Percentiles rank a stretch among this genome's conserved stretches.
Evolutionary conservation across 2,888 invertebrate genomes (phyloP).

Genomic region (Drosophila demipolita): DNA sequence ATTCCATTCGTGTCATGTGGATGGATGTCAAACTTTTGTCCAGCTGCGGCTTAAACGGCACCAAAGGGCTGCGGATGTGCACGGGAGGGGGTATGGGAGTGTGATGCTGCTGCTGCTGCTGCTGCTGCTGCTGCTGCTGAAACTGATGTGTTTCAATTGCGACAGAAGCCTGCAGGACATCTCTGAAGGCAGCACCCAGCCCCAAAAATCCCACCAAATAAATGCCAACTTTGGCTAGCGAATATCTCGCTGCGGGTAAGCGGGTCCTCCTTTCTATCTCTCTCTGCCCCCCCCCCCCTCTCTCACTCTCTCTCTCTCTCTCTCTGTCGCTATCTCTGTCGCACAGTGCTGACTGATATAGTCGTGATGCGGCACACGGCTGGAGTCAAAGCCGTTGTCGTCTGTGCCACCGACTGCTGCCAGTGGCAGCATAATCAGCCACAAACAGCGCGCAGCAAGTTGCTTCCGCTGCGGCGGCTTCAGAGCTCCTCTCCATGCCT

Average conservation of each 20-base stretch:
- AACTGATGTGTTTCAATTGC: conserved; percentile 36
- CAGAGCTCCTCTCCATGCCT: not conserved
- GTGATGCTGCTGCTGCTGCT: not conserved
- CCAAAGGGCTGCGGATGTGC: conserved; percentile 9
- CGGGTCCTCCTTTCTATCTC: not conserved
- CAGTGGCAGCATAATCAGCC: conserved; percentile 83
- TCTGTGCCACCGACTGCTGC: conserved; percentile 51
- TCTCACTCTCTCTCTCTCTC: not conserved
- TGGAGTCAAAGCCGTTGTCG: conserved; percentile 46
- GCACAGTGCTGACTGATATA: conserved; percentile 12
- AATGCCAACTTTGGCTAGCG: conserved; percentile 44
- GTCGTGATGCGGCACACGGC: conserved; percentile 49
- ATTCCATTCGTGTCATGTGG: conserved; percentile 61
- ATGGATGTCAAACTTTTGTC: conserved; percentile 79
- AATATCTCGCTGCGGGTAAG: conserved; percentile 5
- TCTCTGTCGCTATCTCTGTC: not conserved
- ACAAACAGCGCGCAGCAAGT: conserved; percentile 82
- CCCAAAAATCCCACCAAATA: conserved; percentile 26
- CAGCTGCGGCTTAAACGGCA: conserved; percentile 74
- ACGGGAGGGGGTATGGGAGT: not conserved
- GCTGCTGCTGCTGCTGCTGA: conserved; percentile 9
- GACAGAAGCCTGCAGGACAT: conserved; percentile 54
- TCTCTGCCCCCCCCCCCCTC: conserved; percentile 3
- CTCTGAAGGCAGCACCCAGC: conserved; percentile 17
- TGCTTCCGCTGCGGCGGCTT: conserved; percentile 82